Conservation (phyloP, 2,113 vertebrate genomes). For the Apodemus sylvaticus region DNA sequence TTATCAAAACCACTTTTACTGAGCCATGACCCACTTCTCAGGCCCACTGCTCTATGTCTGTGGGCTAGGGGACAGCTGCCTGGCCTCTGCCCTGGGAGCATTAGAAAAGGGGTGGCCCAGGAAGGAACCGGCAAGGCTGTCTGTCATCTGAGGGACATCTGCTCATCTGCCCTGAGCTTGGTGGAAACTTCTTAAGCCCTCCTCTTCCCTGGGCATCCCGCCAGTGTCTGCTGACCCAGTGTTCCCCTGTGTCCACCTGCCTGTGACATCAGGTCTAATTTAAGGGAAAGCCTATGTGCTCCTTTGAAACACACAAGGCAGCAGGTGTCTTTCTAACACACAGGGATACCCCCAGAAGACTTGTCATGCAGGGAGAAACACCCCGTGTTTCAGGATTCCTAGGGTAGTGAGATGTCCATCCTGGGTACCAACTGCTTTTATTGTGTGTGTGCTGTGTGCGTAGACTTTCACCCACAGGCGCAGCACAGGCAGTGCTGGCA, state of each 20-base stretch:
- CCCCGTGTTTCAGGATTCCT: not conserved
- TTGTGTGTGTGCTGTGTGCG: not conserved
- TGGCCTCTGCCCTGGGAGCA: not conserved
- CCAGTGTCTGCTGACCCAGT: not conserved
- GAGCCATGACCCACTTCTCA: not conserved
- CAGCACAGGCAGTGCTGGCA: not conserved
- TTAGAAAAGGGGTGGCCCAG: not conserved
- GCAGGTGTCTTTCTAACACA: not conserved
- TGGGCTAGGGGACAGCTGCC: slow-evolving; percentile 5
- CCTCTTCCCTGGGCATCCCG: not conserved
- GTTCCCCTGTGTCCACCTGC: not conserved
- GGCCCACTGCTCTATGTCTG: not conserved
- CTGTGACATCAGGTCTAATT: slow-evolving; percentile 26
- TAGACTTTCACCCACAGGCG: not conserved
- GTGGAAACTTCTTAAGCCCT: not conserved
- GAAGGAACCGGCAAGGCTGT: slow-evolving; percentile 13
- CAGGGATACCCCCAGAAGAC: not conserved
- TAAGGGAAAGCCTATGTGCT: slow-evolving; percentile 13
- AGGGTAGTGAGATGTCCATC: not conserved
- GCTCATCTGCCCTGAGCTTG: not conserved
- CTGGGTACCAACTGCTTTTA: not conserved
- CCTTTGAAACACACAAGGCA: not conserved
- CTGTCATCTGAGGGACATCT: slow-evolving; percentile 19
- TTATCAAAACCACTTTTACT: not conserved
- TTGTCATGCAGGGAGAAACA: not conserved